A percentile compares a stretch with the other conserved stretches of the same genome.
phyloP scores from a whole-genome alignment of 2,888 invertebrate genomes.

The Euplagia quadripunctaria region DNA sequence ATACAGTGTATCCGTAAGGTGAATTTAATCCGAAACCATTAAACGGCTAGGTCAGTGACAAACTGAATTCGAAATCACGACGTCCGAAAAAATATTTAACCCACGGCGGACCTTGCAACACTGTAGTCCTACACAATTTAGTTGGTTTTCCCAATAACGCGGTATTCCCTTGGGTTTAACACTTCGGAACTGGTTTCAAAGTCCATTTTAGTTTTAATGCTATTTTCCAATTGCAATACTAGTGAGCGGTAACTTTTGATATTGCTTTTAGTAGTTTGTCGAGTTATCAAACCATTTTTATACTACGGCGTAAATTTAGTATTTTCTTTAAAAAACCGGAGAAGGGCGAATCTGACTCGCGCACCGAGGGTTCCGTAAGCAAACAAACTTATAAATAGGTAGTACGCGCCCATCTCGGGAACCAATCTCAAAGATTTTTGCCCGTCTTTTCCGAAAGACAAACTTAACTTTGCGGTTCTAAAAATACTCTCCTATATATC shows the following conservation, averaged over 20 bases:
- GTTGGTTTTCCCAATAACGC: conserved; percentile 19
- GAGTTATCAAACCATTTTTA: conserved; percentile 15
- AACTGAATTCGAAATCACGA: background rate
- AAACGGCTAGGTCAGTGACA: no score
- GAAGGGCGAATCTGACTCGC: no score
- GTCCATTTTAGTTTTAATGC: conserved; percentile 71
- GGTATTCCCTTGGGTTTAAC: conserved; percentile 41
- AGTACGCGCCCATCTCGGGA: no score
- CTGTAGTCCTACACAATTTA: conserved; percentile 14
- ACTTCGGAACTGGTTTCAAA: conserved; percentile 55
- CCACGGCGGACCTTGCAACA: background rate
- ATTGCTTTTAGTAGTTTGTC: conserved; percentile 53
- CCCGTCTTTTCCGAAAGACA: no score
- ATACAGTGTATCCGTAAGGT: no score
- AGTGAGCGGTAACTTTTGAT: conserved; percentile 51
- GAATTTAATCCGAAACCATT: no score
- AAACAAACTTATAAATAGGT: no score
- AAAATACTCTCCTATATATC: no score
- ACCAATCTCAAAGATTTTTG: no score
- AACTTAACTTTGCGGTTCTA: no score
- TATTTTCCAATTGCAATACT: conserved; percentile 67
- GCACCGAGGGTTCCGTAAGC: no score
- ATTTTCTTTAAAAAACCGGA: background rate
- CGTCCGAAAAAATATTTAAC: no score
- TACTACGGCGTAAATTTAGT: background rate